Evolutionary conservation across 2,113 vertebrate genomes (phyloP).

Genomic region (Morphnarchus princeps): DNA sequence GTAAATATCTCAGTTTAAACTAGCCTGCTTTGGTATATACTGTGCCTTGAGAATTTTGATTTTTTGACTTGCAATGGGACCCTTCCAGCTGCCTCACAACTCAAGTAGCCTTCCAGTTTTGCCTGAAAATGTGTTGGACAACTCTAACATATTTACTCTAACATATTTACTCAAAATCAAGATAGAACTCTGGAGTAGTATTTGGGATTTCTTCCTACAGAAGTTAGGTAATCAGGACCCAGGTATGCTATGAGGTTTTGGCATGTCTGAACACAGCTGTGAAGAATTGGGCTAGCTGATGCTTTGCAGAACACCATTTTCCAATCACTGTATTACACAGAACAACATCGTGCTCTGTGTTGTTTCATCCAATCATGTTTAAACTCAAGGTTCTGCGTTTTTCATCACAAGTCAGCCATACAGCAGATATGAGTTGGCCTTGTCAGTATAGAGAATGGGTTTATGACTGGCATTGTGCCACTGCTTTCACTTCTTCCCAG

Average conservation of each 20-base stretch:
- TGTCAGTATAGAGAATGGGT: background rate
- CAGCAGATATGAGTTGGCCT: background rate
- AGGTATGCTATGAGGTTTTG: background rate
- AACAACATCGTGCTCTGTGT: background rate
- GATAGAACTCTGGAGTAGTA: background rate
- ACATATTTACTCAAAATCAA: background rate
- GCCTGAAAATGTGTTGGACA: background rate
- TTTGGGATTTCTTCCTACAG: background rate
- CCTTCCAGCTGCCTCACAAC: background rate
- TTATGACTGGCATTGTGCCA: background rate
- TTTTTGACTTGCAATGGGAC: background rate
- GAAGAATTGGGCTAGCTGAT: background rate
- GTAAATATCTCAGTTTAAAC: conserved; percentile 64
- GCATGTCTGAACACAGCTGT: background rate
- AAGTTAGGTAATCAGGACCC: background rate
- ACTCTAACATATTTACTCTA: background rate
- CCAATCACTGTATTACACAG: background rate
- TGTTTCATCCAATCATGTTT: background rate
- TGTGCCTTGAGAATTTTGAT: background rate
- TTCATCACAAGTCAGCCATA: background rate
- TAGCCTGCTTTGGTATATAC: background rate
- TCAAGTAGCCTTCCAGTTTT: background rate
- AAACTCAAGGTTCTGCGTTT: background rate
- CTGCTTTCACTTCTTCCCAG: background rate
- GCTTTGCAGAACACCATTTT: background rate